A percentile compares a stretch with the other conserved stretches of the same genome.
These are phyloP conservation scores for Girardia tigrina DNA, from an alignment of 2,888 invertebrate species.

Conservation along the genomic window DNA sequence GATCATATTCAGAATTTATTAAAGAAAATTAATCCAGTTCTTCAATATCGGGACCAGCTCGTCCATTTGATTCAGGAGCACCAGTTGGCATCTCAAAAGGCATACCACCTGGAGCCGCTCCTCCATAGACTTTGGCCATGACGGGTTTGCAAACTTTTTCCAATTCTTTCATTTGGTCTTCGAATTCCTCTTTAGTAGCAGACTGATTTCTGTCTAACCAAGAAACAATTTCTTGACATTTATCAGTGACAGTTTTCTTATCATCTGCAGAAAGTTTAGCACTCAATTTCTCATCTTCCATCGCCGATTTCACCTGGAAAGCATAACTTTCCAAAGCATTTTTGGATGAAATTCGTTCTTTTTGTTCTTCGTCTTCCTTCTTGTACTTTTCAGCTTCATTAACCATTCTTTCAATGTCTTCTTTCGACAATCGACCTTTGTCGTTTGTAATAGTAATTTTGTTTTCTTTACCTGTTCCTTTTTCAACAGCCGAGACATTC, in stretches of 20 bases:
- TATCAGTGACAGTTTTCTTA: slow-evolving; percentile 64
- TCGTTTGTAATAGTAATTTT: slow-evolving; percentile 60
- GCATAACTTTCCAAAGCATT: slow-evolving; percentile 57
- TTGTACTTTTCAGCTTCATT: slow-evolving; percentile 32
- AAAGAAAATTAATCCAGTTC: slow-evolving; percentile 69
- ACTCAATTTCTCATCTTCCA: slow-evolving; percentile 79
- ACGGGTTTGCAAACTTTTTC: slow-evolving; percentile 79
- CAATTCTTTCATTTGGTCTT: slow-evolving; percentile 82
- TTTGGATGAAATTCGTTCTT: slow-evolving; percentile 7
- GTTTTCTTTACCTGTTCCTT: slow-evolving; percentile 56
- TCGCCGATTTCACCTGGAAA: slow-evolving; percentile 70
- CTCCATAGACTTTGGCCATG: slow-evolving; percentile 77
- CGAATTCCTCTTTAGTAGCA: slow-evolving; percentile 83
- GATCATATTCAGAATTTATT: too few species aligned
- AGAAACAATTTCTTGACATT: slow-evolving; percentile 69
- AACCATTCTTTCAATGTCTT: slow-evolving; percentile 56
- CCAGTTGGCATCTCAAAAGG: slow-evolving; percentile 39
- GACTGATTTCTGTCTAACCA: slow-evolving; percentile 55
- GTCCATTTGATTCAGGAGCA: not conserved
- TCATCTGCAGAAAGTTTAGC: slow-evolving; percentile 68
- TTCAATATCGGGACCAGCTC: slow-evolving; percentile 70
- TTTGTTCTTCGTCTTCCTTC: slow-evolving; percentile 24
- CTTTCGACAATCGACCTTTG: slow-evolving; percentile 57
- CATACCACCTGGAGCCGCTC: slow-evolving; percentile 45
- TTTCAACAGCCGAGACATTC: slow-evolving; percentile 80